Evolutionary conservation across 2,113 vertebrate genomes (phyloP), one percentile per base, ranked within the genome.

Genomic region (Gobius niger): DNA sequence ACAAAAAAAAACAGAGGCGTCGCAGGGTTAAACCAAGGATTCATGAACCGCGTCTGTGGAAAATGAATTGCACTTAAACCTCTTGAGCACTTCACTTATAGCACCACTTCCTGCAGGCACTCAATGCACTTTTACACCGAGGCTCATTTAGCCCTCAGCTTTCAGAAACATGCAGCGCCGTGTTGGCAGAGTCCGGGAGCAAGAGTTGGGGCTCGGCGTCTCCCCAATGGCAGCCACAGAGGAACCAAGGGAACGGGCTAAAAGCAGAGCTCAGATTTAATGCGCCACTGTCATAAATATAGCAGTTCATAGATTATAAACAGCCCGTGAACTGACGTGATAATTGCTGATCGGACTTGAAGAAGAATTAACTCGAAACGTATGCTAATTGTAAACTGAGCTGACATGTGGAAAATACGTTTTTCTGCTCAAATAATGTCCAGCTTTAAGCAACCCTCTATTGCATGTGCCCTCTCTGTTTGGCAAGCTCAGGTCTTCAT

Each of bases 1-100:
- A 72, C 40, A 81, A 76, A 47, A 10, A 18, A 9, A 19, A 9
- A 34, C 53, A 56, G 24, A 40, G 11, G 54, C 54, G 19, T 57
- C 15, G 24, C 8, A 40, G 60, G 24, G 54, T 63, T 61, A 24
- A 57, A 75, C 15, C 42, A 42, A 68, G 9, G 18, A 72, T 54
- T 66, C 66, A 60, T 77, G 67, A 77, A 34, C 9, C 54, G 41
- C 64, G 50, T 40, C 50, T 7, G 19, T 47, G 50, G 66, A 71
- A 53, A 66, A 67, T 56, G 14, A 60, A 44, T 40, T n/a, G 57
- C 40, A 44, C 57, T 44, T 60, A 60, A 10, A 60, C 40, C 56
- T 42, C 14, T 60, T 44, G 34, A 60, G 57, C 57, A 16, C 57
- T 60, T 60, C 57, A 44, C 57, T 60, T 60, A 60, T 44, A 44